Percentiles rank a stretch among this genome's conserved stretches.
phyloP scores from a whole-genome alignment of 2,888 invertebrate species.

The Anagyrus pseudococci region DNA sequence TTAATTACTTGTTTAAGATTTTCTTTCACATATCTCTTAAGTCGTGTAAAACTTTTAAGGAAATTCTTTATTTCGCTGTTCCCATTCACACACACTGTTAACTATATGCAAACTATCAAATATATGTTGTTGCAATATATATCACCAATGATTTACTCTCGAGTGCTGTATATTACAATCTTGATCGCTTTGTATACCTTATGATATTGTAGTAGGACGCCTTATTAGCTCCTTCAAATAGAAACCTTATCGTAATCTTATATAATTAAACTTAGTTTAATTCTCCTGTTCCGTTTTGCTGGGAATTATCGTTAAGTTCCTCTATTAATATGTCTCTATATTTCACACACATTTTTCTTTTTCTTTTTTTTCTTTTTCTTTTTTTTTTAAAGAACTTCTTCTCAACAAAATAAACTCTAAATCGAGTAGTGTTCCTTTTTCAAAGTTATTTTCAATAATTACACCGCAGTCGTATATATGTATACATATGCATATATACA shows the following conservation, averaged over 20 bases:
- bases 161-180: constrained; percentile 39
- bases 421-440: constrained; percentile 48
- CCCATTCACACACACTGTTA: constrained; percentile 41
- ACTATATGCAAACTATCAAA: constrained; percentile 46
- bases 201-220: constrained; percentile 38
- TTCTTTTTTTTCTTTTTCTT: constrained; percentile 13
- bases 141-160: constrained; percentile 45
- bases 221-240: constrained; percentile 39
- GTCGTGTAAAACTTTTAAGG: constrained; percentile 39
- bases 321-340: constrained; percentile 42
- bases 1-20: constrained; percentile 31
- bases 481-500: constrained; percentile 53
- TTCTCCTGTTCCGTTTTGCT: constrained; percentile 50
- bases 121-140: constrained; percentile 45
- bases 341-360: constrained; percentile 30
- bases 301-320: constrained; percentile 58
- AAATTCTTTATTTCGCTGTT: constrained; percentile 34
- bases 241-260: constrained; percentile 36
- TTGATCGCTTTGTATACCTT: constrained; percentile 38
- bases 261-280: constrained; percentile 42
- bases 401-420: constrained; percentile 61
- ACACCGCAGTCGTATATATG: constrained; percentile 58
- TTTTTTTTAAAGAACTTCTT: constrained; percentile 33
- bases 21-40: constrained; percentile 24
- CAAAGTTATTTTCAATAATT: constrained; percentile 56